These are phyloP conservation scores for Orchestia grillus DNA, from an alignment of 1,140 invertebrate genomes.

Conservation along the genomic window DNA sequence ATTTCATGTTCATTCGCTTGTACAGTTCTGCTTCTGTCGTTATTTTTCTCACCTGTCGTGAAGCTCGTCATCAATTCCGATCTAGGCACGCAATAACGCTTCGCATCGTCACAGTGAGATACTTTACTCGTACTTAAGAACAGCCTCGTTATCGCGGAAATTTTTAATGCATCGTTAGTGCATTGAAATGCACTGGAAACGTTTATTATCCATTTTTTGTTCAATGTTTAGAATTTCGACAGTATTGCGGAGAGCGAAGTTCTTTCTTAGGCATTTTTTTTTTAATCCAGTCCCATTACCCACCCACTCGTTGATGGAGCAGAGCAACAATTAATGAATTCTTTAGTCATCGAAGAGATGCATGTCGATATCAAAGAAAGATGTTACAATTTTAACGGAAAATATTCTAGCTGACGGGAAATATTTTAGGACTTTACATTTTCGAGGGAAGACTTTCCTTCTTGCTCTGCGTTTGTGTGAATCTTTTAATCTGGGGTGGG, in stretches of 20 bases:
- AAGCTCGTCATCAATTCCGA: background rate
- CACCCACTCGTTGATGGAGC: background rate
- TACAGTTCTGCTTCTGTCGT: background rate
- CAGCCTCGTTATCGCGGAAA: background rate
- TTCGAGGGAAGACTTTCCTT: background rate
- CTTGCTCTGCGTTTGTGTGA: background rate
- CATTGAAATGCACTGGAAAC: background rate
- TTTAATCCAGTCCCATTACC: background rate
- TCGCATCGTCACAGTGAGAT: background rate
- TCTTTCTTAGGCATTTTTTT: background rate
- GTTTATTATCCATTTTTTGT: background rate
- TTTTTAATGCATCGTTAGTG: background rate
- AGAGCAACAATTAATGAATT: background rate
- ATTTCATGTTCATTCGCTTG: no score
- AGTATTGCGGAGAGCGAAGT: background rate
- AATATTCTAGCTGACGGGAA: background rate
- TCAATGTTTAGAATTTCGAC: background rate
- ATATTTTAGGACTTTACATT: background rate
- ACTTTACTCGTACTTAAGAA: background rate
- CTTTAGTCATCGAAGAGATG: background rate
- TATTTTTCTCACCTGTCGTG: background rate
- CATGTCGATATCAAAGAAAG: background rate
- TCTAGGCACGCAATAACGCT: background rate
- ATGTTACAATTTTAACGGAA: background rate
- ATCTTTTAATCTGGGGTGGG: background rate